Conservation (phyloP, 1,140 invertebrate genomes). For the Lineus longissimus region DNA sequence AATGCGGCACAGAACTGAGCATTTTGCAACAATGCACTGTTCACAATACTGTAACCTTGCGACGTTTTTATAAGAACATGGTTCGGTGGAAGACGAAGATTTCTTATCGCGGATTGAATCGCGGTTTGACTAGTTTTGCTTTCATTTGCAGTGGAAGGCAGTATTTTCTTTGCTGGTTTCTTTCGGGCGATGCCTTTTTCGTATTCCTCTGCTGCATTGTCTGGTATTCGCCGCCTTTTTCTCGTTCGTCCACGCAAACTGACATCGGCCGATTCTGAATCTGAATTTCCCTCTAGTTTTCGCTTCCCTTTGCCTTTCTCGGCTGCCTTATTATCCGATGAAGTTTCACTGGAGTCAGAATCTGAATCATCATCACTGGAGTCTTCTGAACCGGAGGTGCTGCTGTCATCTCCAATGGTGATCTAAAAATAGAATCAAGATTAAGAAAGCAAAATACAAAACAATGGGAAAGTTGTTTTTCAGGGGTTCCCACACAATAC, state of each 20-base stretch:
- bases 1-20: background rate
- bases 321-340: background rate
- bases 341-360: background rate
- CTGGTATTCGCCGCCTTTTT: constrained; percentile 43
- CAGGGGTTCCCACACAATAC: background rate
- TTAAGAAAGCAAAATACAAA: too few relatives aligned
- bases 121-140: background rate
- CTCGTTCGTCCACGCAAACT: constrained; percentile 42
- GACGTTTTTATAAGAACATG: constrained; percentile 1
- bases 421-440: background rate
- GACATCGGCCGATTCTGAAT: constrained; percentile 31
- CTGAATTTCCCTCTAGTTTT: constrained; percentile 6
- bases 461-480: background rate
- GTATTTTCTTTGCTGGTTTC: background rate
- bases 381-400: background rate
- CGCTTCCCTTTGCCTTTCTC: constrained; percentile 10
- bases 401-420: background rate
- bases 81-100: background rate
- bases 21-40: background rate
- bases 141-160: background rate
- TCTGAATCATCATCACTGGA: background rate
- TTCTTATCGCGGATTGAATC: background rate
- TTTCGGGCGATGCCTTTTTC: background rate
- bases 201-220: constrained; percentile 26
- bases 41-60: background rate